These are phyloP conservation scores for Palloptera scutellata DNA, from an alignment of 2,888 invertebrate species.

Conservation along the genomic window DNA sequence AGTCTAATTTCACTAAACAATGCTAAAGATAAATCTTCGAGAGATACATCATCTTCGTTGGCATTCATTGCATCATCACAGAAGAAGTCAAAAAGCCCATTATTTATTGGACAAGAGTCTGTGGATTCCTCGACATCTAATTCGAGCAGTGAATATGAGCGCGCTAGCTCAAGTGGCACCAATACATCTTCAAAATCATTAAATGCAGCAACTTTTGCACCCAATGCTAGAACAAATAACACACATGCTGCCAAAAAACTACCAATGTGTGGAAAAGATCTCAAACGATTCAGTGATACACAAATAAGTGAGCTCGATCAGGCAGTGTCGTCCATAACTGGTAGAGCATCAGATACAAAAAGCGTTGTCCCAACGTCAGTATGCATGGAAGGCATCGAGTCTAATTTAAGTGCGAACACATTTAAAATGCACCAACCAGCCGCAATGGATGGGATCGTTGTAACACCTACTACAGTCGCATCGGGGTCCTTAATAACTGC, in stretches of 20 bases:
- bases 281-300: conserved; percentile 5
- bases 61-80: conserved; percentile 6
- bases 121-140: conserved; percentile 30
- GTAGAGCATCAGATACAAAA: conserved; percentile 7
- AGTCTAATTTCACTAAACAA: conserved; percentile 11
- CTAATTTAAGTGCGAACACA: neutral
- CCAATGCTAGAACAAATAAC: conserved; percentile 1
- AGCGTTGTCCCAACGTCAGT: neutral
- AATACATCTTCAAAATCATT: conserved; percentile 3
- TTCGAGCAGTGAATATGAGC: conserved; percentile 32
- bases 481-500: neutral
- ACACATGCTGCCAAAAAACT: neutral
- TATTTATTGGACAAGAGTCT: conserved; percentile 24
- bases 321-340: conserved; percentile 57
- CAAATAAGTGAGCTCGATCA: conserved; percentile 48
- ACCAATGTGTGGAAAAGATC: neutral
- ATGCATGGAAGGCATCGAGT: no score
- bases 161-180: conserved; percentile 10
- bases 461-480: neutral
- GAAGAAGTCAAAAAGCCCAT: conserved; percentile 24
- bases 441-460: neutral
- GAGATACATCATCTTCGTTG: neutral
- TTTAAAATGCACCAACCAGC: neutral
- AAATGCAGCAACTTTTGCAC: conserved; percentile 3
- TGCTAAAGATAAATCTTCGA: conserved; percentile 13